phyloP scores from a whole-genome alignment of 2,113 vertebrate genomes.

The Lagenorhynchus albirostris region DNA sequence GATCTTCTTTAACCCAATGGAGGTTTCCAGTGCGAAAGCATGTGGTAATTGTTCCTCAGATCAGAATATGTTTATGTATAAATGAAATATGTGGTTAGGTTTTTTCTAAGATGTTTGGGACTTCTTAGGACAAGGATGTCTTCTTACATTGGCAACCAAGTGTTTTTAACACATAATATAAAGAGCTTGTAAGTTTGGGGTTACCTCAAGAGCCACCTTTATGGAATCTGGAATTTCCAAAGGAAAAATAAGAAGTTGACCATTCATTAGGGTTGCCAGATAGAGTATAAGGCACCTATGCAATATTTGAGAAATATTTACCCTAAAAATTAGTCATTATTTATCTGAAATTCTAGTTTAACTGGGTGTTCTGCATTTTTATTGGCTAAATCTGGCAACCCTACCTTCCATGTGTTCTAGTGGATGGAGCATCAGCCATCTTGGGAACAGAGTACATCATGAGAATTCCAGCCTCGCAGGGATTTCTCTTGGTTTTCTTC shows the following conservation, averaged over 20 bases:
- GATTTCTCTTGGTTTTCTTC: neutral
- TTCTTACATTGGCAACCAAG: neutral
- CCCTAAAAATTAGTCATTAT: neutral
- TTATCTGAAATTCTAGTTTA: neutral
- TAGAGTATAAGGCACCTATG: neutral
- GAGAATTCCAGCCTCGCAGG: neutral
- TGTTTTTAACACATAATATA: neutral
- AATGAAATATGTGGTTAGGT: neutral
- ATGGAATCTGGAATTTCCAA: neutral
- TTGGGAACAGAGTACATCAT: neutral
- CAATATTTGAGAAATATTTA: neutral
- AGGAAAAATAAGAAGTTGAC: neutral
- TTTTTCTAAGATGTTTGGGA: neutral
- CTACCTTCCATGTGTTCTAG: neutral
- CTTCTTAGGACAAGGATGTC: neutral
- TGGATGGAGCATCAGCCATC: neutral
- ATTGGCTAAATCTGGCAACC: neutral
- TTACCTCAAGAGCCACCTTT: neutral
- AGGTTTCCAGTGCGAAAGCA: neutral
- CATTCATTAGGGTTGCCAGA: neutral
- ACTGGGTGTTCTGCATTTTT: neutral
- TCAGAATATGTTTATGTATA: neutral
- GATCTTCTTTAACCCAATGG: neutral
- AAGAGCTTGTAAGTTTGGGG: neutral
- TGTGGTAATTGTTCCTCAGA: neutral